phyloP scores from a whole-genome alignment of 2,113 vertebrate species.

The Gallinago jamesoni region DNA sequence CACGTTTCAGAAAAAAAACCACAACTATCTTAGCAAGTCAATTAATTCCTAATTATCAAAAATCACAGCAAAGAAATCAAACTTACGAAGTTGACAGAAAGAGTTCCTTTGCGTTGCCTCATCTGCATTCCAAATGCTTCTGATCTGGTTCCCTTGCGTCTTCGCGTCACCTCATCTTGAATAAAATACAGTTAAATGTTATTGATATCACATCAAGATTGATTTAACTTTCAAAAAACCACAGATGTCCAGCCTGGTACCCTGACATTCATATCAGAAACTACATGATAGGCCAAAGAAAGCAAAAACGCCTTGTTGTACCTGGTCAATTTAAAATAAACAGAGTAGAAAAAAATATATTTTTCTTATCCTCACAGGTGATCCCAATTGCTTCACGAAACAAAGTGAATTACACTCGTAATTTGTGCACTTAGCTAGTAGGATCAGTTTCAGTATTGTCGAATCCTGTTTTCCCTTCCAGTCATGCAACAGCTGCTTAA shows the following conservation, averaged over 20 bases:
- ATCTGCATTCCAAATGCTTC: constrained; percentile 96
- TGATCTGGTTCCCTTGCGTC: constrained; percentile 85
- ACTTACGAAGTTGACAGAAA: constrained; percentile 98
- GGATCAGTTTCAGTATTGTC: not conserved
- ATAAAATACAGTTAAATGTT: constrained; percentile 26
- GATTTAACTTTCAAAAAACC: not conserved
- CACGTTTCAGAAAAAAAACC: not conserved
- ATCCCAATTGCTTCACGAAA: not conserved
- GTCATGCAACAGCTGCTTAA: not conserved
- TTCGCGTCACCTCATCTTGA: constrained; percentile 78
- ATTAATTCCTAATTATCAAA: not conserved
- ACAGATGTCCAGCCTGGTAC: not conserved
- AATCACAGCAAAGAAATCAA: not conserved
- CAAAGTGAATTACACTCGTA: not conserved
- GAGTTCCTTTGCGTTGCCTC: constrained; percentile 92
- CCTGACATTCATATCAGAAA: not conserved
- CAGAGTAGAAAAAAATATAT: not conserved
- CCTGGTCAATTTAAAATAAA: not conserved
- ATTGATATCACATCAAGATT: not conserved
- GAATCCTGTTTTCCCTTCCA: not conserved
- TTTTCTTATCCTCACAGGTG: not conserved
- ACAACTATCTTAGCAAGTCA: not conserved
- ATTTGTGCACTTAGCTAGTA: not conserved
- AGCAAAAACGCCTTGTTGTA: not conserved
- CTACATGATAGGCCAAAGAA: not conserved